A percentile compares a stretch with the other conserved stretches of the same genome.
Conservation (phyloP, 2,113 vertebrate species). For the Steatornis caripensis region DNA sequence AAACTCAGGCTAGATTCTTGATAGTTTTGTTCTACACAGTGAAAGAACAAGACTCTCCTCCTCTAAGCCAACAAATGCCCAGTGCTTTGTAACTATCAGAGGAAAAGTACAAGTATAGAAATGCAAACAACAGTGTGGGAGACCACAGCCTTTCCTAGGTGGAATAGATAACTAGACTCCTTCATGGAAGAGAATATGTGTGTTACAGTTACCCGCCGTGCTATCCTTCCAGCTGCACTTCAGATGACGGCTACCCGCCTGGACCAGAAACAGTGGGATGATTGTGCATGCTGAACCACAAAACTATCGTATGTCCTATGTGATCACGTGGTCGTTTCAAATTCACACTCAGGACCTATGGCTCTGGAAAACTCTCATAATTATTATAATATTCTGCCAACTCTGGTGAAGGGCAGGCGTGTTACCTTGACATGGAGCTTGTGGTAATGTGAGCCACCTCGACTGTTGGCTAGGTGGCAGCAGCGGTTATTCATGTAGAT, state of each 20-base stretch:
- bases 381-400: background rate
- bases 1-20: background rate
- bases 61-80: background rate
- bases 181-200: background rate
- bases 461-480: background rate
- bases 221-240: background rate
- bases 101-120: background rate
- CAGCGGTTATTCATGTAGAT: background rate
- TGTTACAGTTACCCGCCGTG: background rate
- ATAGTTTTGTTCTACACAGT: background rate
- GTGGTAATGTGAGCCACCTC: background rate
- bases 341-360: background rate
- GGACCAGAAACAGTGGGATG: background rate
- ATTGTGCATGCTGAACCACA: background rate
- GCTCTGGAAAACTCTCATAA: background rate
- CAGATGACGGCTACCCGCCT: background rate
- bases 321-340: background rate
- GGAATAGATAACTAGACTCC: background rate
- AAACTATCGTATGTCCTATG: background rate
- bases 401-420: background rate
- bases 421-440: fast-evolving
- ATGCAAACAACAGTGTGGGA: background rate
- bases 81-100: background rate
- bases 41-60: background rate
- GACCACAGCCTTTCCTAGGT: background rate